phyloP scores from a whole-genome alignment of 2,113 vertebrate genomes.

The Dendropsophus ebraccatus region DNA sequence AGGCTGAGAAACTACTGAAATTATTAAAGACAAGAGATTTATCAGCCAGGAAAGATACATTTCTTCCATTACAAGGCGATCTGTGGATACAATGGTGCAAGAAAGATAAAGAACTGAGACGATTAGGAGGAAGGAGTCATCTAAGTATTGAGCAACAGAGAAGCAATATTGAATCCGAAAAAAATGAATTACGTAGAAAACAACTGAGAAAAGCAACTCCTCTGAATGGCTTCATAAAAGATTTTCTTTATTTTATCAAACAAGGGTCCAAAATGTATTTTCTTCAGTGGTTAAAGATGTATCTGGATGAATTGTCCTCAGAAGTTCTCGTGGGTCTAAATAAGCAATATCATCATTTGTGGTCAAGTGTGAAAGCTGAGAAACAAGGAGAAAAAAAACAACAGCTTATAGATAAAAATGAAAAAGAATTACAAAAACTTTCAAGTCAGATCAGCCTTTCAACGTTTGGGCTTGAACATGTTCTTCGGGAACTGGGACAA shows the following conservation, averaged over 20 bases:
- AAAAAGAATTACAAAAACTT: constrained; percentile 65
- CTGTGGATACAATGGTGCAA: constrained; percentile 70
- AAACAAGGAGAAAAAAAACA: constrained; percentile 62
- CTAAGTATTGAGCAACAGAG: constrained; percentile 21
- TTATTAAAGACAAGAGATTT: constrained; percentile 56
- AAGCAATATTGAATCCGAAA: constrained; percentile 62
- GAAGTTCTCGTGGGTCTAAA: constrained; percentile 60
- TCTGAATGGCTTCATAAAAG: constrained; percentile 55
- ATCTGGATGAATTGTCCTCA: constrained; percentile 63
- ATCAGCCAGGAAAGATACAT: constrained; percentile 62
- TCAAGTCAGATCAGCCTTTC: constrained; percentile 63
- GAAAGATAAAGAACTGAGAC: constrained; percentile 71
- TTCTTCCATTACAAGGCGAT: constrained; percentile 68
- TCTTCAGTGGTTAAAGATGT: constrained; percentile 69
- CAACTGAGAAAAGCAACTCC: constrained; percentile 58
- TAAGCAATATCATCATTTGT: constrained; percentile 54
- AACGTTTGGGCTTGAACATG: constrained; percentile 64
- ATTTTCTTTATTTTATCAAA: constrained; percentile 56
- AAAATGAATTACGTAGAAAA: constrained; percentile 52
- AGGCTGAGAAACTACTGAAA: constrained; percentile 53
- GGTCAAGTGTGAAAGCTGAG: constrained; percentile 58
- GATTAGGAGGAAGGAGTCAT: too few relatives aligned
- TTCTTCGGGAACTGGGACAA: constrained; percentile 69
- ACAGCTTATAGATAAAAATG: background rate
- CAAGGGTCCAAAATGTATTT: constrained; percentile 66